phyloP scores from a whole-genome alignment of 2,797 vertebrate species.

The Ctenopoma kingsleyae region DNA sequence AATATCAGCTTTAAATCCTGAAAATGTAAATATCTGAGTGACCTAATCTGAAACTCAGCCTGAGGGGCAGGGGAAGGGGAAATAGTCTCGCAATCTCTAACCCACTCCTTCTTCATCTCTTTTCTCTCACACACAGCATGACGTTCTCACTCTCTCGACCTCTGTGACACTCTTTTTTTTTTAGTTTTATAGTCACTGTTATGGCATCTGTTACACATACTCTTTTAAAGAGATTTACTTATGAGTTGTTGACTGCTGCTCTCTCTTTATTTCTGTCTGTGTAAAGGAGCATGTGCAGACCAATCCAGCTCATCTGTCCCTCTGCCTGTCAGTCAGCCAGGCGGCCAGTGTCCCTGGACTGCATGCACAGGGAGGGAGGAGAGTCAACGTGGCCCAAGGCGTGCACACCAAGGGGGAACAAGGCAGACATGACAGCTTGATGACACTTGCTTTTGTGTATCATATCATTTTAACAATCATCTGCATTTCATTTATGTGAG shows the following conservation, averaged over 20 bases:
- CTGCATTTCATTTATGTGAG: slow-evolving; percentile 83
- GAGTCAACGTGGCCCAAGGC: slow-evolving; percentile 71
- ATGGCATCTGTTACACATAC: slow-evolving; percentile 51
- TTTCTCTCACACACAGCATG: slow-evolving; percentile 18
- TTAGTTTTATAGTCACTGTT: slow-evolving; percentile 57
- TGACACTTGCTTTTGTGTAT: slow-evolving; percentile 84
- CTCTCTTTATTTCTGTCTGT: slow-evolving; percentile 64
- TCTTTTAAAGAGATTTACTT: slow-evolving; percentile 69
- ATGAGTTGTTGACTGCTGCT: slow-evolving; percentile 72
- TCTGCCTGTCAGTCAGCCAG: slow-evolving; percentile 74
- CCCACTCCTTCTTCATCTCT: slow-evolving; percentile 39
- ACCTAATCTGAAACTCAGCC: slow-evolving; percentile 67
- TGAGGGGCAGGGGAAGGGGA: slow-evolving; percentile 32
- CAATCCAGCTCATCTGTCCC: slow-evolving; percentile 62
- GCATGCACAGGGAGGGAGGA: slow-evolving; percentile 40
- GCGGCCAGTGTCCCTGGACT: slow-evolving; percentile 72
- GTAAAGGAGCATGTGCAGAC: slow-evolving; percentile 57
- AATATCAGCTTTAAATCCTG: slow-evolving; percentile 56
- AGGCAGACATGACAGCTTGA: slow-evolving; percentile 77
- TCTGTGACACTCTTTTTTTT: slow-evolving; percentile 28
- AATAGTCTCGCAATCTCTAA: slow-evolving; percentile 47
- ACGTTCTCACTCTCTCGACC: slow-evolving; percentile 39
- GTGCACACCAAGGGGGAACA: slow-evolving; percentile 70
- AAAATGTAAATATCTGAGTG: slow-evolving; percentile 70
- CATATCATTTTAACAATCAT: slow-evolving; percentile 86